Percentiles rank a stretch among this genome's conserved stretches.
These are phyloP conservation scores for Drosophila colorata DNA, from an alignment of 2,888 invertebrate genomes.

Conservation along the genomic window DNA sequence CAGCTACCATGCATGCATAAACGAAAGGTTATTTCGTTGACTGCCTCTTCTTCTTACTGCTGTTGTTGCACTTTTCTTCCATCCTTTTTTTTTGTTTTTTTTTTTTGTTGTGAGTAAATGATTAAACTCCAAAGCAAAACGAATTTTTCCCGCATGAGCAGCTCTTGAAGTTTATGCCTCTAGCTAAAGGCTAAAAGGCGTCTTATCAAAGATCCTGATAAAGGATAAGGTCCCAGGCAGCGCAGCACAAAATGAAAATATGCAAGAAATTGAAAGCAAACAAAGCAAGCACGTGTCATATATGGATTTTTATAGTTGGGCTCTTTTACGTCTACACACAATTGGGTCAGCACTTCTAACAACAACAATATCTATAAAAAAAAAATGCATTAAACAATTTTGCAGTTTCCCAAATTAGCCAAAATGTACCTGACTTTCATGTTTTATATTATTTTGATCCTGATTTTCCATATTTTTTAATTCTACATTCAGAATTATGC, in stretches of 20 bases:
- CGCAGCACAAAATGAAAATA: no score
- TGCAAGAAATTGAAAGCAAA: no score
- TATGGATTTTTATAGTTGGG: not conserved
- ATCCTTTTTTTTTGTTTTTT: not conserved
- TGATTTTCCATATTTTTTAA: no score
- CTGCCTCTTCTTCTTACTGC: constrained; percentile 41
- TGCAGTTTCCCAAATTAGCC: no score
- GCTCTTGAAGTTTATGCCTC: constrained; percentile 29
- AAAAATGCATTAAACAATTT: no score
- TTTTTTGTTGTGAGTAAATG: constrained; percentile 20
- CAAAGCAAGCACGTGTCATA: not conserved
- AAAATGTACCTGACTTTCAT: no score
- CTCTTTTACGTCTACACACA: not conserved
- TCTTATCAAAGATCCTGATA: constrained; percentile 13
- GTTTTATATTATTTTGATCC: no score
- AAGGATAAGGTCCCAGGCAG: not conserved
- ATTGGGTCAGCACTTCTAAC: not conserved
- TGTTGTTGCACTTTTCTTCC: constrained; percentile 13
- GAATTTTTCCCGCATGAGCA: constrained; percentile 8
- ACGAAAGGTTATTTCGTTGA: constrained; percentile 51
- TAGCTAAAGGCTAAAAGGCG: constrained; percentile 18
- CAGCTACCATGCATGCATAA: constrained; percentile 67
- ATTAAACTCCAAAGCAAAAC: constrained; percentile 29
- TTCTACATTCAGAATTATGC: no score
- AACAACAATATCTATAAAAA: not conserved